Evolutionary conservation across 2,113 vertebrate genomes (phyloP).

Genomic region (Neoarius graeffei): DNA sequence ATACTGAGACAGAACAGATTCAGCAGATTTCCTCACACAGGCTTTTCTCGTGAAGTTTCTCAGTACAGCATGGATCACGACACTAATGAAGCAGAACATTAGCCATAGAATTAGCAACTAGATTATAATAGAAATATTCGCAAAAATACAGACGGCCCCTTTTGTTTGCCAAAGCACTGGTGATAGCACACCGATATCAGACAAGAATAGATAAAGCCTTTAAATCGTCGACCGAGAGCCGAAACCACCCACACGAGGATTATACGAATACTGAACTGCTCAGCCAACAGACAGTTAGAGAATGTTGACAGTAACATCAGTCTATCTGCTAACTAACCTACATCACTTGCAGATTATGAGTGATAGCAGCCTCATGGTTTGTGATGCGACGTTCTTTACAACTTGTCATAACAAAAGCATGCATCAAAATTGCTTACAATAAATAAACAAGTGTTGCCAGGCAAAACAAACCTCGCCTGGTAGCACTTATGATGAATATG

Average conservation of each 20-base stretch:
- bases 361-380: neutral
- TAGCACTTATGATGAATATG: no score
- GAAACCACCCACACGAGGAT: neutral
- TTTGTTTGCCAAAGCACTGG: neutral
- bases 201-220: neutral
- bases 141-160: neutral
- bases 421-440: neutral
- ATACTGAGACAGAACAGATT: constrained; percentile 33
- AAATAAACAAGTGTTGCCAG: neutral
- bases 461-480: neutral
- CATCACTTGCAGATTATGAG: neutral
- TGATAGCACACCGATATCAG: neutral
- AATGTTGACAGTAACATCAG: neutral
- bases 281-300: neutral
- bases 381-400: neutral
- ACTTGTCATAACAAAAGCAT: neutral
- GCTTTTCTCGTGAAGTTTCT: neutral
- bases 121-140: neutral
- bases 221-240: neutral
- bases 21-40: constrained; percentile 36
- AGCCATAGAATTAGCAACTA: neutral
- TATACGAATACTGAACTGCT: neutral
- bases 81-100: neutral
- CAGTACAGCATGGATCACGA: neutral
- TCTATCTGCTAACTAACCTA: neutral